Evolutionary conservation across 92 coral and sea anemone genomes (phyloP).

Genomic region (Zoanthus sociatus): DNA sequence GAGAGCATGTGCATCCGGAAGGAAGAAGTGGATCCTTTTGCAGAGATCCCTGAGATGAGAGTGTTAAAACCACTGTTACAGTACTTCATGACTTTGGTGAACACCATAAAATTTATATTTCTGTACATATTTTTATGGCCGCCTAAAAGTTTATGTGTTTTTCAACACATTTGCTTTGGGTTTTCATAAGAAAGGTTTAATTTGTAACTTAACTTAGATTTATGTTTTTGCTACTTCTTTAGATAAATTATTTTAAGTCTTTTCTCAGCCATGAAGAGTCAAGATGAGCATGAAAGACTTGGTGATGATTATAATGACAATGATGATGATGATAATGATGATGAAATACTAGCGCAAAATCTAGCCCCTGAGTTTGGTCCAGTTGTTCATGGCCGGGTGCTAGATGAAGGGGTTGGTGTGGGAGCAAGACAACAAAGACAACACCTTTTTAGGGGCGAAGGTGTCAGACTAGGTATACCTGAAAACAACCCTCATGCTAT

Average conservation of each 20-base stretch:
- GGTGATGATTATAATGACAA: slow-evolving; percentile 7
- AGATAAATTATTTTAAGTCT: neutral
- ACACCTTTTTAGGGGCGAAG: slow-evolving; percentile 83
- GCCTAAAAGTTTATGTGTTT: no score
- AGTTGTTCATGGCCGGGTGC: slow-evolving; percentile 11
- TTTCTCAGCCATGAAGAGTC: neutral
- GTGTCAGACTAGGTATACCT: slow-evolving; percentile 80
- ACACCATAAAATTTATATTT: no score
- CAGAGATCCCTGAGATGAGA: neutral
- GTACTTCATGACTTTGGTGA: no score
- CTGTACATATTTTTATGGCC: no score
- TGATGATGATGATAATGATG: slow-evolving; percentile 6
- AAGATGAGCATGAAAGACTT: slow-evolving; percentile 11
- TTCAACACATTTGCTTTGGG: no score
- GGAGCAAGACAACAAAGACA: slow-evolving; percentile 28
- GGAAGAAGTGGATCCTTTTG: no score
- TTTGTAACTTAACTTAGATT: no score
- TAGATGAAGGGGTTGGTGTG: slow-evolving; percentile 19
- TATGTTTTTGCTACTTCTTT: neutral
- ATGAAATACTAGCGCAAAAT: slow-evolving; percentile 1
- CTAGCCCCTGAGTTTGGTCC: slow-evolving; percentile 27
- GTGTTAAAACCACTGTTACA: neutral
- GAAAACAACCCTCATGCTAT: slow-evolving; percentile 80
- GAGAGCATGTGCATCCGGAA: neutral
- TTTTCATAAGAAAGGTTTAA: no score